Conservation (phyloP, 2,888 invertebrate genomes). For the Drosophila demipolita region DNA sequence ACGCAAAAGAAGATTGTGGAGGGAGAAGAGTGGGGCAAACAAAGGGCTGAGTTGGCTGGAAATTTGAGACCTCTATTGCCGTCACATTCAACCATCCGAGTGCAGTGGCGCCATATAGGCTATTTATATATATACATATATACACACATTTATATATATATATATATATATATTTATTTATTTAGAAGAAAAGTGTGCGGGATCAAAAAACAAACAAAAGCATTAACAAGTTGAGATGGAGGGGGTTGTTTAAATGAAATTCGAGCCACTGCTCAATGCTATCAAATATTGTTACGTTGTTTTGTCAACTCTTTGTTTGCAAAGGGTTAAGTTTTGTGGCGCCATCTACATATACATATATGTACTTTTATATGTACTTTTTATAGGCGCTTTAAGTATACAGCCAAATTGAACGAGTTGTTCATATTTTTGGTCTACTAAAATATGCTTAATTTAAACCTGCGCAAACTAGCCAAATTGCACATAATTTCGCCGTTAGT, state of each 20-base stretch:
- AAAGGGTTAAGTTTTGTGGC: not conserved
- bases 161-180: not conserved
- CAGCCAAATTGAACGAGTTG: not conserved
- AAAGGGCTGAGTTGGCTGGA: slow-evolving; percentile 47
- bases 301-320: not conserved
- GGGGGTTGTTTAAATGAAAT: slow-evolving; percentile 20
- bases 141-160: not conserved
- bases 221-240: not conserved
- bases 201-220: slow-evolving; percentile 9
- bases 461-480: not conserved
- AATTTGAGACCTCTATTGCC: slow-evolving; percentile 49
- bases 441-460: not conserved
- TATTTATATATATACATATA: not conserved
- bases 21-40: slow-evolving; percentile 33
- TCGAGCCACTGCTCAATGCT: slow-evolving; percentile 18
- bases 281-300: slow-evolving; percentile 1
- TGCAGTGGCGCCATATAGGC: slow-evolving; percentile 48
- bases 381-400: not conserved
- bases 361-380: not conserved
- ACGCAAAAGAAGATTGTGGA: not conserved
- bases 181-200: slow-evolving; percentile 8
- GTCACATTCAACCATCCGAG: slow-evolving; percentile 24
- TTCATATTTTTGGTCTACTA: no score
- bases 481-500: no score
- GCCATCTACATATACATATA: not conserved